Conservation (phyloP, 2,113 vertebrate genomes). For the Solenodon paradoxus region DNA sequence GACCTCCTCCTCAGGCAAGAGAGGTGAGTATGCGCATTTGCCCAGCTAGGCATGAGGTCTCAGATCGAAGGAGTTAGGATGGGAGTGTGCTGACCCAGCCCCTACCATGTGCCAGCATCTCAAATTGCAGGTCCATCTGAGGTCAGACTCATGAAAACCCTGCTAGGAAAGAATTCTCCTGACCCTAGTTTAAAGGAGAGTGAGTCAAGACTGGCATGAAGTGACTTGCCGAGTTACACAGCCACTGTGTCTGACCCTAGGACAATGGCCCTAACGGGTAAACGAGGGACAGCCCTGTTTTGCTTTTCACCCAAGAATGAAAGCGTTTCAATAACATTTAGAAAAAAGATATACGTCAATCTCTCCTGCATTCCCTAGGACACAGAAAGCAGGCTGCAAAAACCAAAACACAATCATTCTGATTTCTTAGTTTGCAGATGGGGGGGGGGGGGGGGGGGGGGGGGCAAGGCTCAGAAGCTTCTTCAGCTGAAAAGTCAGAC, state of each 20-base stretch:
- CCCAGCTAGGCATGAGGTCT: not conserved
- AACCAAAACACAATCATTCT: not conserved
- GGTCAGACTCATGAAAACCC: not conserved
- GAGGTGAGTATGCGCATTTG: not conserved
- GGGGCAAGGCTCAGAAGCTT: not conserved
- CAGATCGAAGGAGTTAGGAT: not conserved
- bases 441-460: no score
- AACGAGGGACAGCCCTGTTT: not conserved
- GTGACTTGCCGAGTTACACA: not conserved
- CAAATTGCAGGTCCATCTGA: not conserved
- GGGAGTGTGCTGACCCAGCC: not conserved
- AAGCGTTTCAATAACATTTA: not conserved
- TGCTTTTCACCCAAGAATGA: not conserved
- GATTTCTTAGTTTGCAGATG: not conserved
- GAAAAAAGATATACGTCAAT: not conserved
- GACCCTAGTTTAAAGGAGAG: not conserved
- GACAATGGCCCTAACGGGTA: not conserved
- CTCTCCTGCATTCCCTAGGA: not conserved
- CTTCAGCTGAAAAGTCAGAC: not conserved
- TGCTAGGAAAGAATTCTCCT: not conserved
- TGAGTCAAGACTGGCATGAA: not conserved
- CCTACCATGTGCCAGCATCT: not conserved
- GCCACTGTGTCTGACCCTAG: not conserved
- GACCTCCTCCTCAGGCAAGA: constrained; percentile 22
- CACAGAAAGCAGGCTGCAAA: not conserved